These are phyloP conservation scores for Glossophaga mutica DNA, from an alignment of 2,797 vertebrate genomes.

Conservation along the genomic window DNA sequence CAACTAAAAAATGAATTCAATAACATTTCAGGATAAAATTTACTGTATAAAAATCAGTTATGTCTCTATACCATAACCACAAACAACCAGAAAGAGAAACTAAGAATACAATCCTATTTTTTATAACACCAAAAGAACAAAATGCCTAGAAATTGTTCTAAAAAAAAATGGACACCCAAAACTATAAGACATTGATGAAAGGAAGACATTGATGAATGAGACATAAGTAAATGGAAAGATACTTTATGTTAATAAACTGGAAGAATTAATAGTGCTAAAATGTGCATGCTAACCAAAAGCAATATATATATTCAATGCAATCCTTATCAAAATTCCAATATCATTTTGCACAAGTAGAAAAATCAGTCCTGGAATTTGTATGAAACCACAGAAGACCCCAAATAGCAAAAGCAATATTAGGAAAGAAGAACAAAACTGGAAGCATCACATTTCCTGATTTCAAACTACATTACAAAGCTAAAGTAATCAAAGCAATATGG, in stretches of 20 bases:
- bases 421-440: background rate
- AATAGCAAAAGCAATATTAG: background rate
- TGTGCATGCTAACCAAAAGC: too few relatives aligned
- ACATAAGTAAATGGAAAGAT: too few relatives aligned
- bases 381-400: background rate
- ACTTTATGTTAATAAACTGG: too few relatives aligned
- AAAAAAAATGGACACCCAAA: background rate
- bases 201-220: too few relatives aligned
- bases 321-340: background rate
- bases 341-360: background rate
- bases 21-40: background rate
- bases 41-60: too few relatives aligned
- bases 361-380: background rate
- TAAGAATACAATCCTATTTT: background rate
- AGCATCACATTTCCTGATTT: background rate
- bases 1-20: background rate
- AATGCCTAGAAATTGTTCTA: background rate
- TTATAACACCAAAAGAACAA: background rate
- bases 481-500: background rate
- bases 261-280: too few relatives aligned
- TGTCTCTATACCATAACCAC: background rate
- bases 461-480: background rate
- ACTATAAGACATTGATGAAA: background rate
- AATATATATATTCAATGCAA: background rate
- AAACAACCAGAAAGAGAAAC: background rate